Conservation (phyloP, 2,888 invertebrate species). For the Drosophila planitibia region DNA sequence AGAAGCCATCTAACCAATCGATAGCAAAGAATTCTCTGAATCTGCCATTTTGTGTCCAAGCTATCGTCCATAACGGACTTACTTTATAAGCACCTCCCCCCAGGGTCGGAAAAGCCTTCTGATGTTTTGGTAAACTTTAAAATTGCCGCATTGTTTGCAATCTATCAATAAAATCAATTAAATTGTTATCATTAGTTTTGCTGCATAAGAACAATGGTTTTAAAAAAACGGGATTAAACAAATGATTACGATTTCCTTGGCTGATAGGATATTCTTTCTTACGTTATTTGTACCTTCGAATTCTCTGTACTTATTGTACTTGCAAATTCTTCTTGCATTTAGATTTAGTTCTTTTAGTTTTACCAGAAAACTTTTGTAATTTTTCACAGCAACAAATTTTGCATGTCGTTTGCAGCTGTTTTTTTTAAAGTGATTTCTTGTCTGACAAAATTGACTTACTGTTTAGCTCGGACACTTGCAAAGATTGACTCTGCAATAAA, state of each 20-base stretch:
- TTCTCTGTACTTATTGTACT: background rate
- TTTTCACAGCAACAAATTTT: slow-evolving; percentile 2
- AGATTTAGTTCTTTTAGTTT: slow-evolving; percentile 19
- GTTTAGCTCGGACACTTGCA: background rate
- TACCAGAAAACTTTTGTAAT: slow-evolving; percentile 20
- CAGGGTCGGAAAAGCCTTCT: slow-evolving; percentile 7
- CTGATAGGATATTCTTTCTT: background rate
- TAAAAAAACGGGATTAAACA: background rate
- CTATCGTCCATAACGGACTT: slow-evolving; percentile 24
- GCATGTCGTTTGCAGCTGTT: slow-evolving; percentile 24
- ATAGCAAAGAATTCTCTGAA: slow-evolving; percentile 24
- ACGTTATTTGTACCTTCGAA: background rate
- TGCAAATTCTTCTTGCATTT: background rate
- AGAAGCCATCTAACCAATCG: slow-evolving; percentile 34
- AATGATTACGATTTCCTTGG: background rate
- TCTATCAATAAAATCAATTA: background rate
- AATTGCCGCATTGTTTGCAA: background rate
- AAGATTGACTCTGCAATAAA: slow-evolving; percentile 4
- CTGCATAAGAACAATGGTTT: background rate
- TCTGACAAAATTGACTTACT: slow-evolving; percentile 18
- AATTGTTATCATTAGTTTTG: background rate
- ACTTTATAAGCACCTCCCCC: slow-evolving; percentile 31
- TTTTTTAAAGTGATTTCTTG: slow-evolving; percentile 10
- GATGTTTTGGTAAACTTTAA: slow-evolving; percentile 4
- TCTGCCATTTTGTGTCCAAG: slow-evolving; percentile 30